phyloP scores from a whole-genome alignment of 2,888 invertebrate genomes.

The Drosophila neotestacea region DNA sequence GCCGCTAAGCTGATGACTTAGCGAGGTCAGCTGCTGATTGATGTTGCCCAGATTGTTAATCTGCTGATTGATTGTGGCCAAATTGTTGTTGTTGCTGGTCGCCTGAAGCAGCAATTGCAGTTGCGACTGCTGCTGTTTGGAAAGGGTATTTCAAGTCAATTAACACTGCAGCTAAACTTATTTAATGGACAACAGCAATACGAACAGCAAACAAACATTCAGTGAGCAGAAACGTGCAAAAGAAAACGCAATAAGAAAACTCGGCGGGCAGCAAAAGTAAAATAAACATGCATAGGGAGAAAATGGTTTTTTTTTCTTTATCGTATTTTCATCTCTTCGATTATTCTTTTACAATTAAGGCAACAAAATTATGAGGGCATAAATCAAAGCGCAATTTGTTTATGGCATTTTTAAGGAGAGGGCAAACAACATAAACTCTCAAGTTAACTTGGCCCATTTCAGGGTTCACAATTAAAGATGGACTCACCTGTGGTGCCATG shows the following conservation, averaged over 20 bases:
- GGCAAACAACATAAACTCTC: slow-evolving; percentile 57
- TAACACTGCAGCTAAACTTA: slow-evolving; percentile 48
- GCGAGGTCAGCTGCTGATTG: slow-evolving; percentile 84
- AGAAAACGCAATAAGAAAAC: slow-evolving; percentile 42
- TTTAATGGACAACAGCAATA: slow-evolving; percentile 37
- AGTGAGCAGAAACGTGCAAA: slow-evolving; percentile 57
- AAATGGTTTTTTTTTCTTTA: slow-evolving; percentile 16
- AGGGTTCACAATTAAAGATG: slow-evolving; percentile 4
- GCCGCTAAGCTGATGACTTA: slow-evolving; percentile 84
- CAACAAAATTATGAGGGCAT: slow-evolving; percentile 58
- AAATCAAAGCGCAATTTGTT: slow-evolving; percentile 61
- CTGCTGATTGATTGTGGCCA: slow-evolving; percentile 85
- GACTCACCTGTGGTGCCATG: slow-evolving; percentile 89
- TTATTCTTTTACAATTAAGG: slow-evolving; percentile 28
- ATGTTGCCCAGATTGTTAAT: slow-evolving; percentile 84
- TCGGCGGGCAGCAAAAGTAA: slow-evolving; percentile 44
- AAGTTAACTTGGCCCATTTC: slow-evolving; percentile 33
- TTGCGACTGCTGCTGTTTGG: slow-evolving; percentile 76
- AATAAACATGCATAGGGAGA: slow-evolving; percentile 54
- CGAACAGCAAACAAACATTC: slow-evolving; percentile 36
- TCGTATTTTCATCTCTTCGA: neutral
- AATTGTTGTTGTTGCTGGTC: slow-evolving; percentile 84
- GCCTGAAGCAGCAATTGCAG: slow-evolving; percentile 84
- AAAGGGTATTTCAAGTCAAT: slow-evolving; percentile 54
- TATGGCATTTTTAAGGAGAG: slow-evolving; percentile 14